Evolutionary conservation across 2,888 invertebrate species (phyloP).

Genomic region (Pocota personata): DNA sequence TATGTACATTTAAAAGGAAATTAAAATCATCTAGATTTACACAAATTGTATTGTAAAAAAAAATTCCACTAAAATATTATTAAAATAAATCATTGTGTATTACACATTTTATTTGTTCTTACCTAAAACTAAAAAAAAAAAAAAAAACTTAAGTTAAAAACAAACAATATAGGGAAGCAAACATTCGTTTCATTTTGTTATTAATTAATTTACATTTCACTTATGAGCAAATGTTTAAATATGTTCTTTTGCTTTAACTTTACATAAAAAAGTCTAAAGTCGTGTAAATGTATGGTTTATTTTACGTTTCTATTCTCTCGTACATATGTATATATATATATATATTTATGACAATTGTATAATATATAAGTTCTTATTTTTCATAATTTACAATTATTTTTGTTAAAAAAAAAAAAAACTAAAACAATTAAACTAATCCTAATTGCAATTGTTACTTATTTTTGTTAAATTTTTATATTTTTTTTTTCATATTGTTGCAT

Average conservation of each 20-base stretch:
- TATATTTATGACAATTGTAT: conserved; percentile 42
- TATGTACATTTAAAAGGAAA: conserved; percentile 49
- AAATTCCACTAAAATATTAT: conserved; percentile 65
- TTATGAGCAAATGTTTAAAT: conserved; percentile 19
- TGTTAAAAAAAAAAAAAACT: background rate
- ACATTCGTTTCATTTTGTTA: conserved; percentile 16
- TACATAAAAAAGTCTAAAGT: conserved; percentile 44
- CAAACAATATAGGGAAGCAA: conserved; percentile 45
- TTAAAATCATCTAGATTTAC: conserved; percentile 56
- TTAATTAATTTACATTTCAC: conserved; percentile 27
- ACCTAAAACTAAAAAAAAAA: conserved; percentile 40
- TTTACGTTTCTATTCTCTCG: conserved; percentile 36
- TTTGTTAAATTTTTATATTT: background rate
- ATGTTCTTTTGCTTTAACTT: conserved; percentile 18
- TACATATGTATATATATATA: conserved; percentile 23
- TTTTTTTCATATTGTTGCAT: conserved; percentile 36
- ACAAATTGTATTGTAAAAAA: conserved; percentile 44
- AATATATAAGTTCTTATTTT: conserved; percentile 38
- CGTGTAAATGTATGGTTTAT: conserved; percentile 52
- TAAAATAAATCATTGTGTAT: conserved; percentile 51
- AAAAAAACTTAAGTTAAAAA: conserved; percentile 21
- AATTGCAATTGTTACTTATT: conserved; percentile 41
- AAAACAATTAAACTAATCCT: conserved; percentile 53
- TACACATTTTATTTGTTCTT: conserved; percentile 43
- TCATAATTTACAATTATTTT: conserved; percentile 17